phyloP scores from a whole-genome alignment of 2,888 invertebrate species.

The Megaustenia siamemsis region DNA sequence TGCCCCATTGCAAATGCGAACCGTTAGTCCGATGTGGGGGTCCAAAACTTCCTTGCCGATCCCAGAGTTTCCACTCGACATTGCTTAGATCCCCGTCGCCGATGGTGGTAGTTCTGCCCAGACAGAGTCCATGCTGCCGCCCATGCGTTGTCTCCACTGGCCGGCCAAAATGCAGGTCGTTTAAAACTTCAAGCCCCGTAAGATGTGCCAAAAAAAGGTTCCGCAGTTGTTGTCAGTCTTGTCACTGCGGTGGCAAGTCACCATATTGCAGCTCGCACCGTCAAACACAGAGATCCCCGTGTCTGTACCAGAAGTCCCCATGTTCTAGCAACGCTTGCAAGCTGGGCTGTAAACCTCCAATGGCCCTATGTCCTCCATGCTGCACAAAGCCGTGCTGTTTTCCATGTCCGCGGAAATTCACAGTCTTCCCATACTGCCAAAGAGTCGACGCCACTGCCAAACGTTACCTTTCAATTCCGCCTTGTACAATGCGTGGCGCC shows the following conservation, averaged over 20 bases:
- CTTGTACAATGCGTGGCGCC: not conserved
- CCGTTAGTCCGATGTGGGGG: constrained; percentile 14
- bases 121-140: not conserved
- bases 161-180: constrained; percentile 14
- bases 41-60: constrained; percentile 31
- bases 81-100: constrained; percentile 27
- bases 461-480: constrained; percentile 15
- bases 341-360: not conserved
- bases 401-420: constrained; percentile 23
- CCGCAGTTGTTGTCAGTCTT: not conserved
- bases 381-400: constrained; percentile 46
- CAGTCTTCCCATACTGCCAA: constrained; percentile 31
- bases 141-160: constrained; percentile 9
- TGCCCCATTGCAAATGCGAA: not conserved
- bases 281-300: not conserved
- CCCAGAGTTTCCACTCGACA: constrained; percentile 39
- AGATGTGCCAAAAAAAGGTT: not conserved
- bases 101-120: not conserved
- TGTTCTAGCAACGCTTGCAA: not conserved
- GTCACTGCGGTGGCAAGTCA: not conserved
- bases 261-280: constrained; percentile 22
- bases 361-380: constrained; percentile 1
- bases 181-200: not conserved
- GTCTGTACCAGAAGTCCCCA: not conserved
- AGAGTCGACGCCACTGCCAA: not conserved